phyloP scores from a whole-genome alignment of 2,113 vertebrate genomes.

The Sialia sialis region DNA sequence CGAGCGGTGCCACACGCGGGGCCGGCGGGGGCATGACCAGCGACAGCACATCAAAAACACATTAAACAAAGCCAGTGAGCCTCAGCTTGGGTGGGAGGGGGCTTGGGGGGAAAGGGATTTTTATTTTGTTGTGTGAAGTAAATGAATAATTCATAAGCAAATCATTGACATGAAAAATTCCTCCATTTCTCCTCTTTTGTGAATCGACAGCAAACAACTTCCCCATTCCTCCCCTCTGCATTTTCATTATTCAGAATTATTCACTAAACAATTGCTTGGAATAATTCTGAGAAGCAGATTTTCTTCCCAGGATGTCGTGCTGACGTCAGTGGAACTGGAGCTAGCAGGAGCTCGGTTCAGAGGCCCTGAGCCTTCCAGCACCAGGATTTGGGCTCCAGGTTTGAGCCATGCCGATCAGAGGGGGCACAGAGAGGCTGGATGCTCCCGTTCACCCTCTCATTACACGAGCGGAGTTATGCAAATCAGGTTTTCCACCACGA shows the following conservation, averaged over 20 bases:
- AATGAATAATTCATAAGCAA: slow-evolving; percentile 50
- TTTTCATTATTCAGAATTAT: slow-evolving; percentile 52
- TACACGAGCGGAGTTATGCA: neutral
- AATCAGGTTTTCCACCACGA: neutral
- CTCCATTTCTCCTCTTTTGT: slow-evolving; percentile 31
- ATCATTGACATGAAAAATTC: slow-evolving; percentile 50
- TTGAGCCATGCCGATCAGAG: neutral
- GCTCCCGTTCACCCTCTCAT: neutral
- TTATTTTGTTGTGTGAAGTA: neutral
- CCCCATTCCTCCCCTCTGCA: slow-evolving; percentile 18
- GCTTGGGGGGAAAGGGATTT: neutral
- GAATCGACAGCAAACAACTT: slow-evolving; percentile 23
- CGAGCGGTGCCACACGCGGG: neutral
- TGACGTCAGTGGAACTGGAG: neutral
- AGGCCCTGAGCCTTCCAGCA: neutral
- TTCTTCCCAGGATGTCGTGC: neutral
- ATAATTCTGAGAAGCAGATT: slow-evolving; percentile 8
- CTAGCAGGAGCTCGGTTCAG: neutral
- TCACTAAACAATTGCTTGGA: slow-evolving; percentile 39
- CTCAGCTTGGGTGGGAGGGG: neutral
- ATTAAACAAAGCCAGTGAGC: neutral
- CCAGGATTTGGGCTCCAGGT: neutral
- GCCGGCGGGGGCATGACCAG: neutral
- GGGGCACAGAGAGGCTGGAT: neutral
- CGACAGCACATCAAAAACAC: neutral